phyloP scores from a whole-genome alignment of 92 coral and sea anemone genomes.

The Palythoa caribaeorum region DNA sequence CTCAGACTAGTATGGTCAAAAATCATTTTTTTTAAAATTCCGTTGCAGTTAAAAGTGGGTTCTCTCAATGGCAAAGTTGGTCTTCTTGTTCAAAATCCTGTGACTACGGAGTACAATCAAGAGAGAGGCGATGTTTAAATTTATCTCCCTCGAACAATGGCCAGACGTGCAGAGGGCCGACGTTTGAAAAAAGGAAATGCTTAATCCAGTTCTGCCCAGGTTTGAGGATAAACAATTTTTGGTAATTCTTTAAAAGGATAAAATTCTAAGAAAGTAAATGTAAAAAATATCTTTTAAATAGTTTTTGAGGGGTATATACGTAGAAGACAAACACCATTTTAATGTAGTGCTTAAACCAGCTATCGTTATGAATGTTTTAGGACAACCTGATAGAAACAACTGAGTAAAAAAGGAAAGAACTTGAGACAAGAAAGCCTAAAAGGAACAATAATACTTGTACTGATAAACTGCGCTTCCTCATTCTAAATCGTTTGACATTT shows the following conservation, averaged over 20 bases:
- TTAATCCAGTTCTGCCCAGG: conserved; percentile 46
- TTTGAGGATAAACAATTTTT: not conserved
- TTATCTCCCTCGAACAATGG: not conserved
- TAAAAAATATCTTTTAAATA: not conserved
- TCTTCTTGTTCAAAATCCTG: conserved; percentile 35
- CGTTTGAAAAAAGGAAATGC: conserved; percentile 18
- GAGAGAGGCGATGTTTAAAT: conserved; percentile 8
- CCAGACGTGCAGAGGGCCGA: not conserved
- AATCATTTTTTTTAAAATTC: not conserved
- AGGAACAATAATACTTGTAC: too few relatives aligned
- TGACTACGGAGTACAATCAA: conserved; percentile 26
- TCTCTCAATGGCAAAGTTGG: conserved; percentile 46
- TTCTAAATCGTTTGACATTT: too few relatives aligned
- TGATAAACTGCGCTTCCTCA: too few relatives aligned
- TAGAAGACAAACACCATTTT: not conserved
- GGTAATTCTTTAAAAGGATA: not conserved
- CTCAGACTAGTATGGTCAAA: not conserved
- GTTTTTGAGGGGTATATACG: not conserved
- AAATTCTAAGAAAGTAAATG: not conserved
- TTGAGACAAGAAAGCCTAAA: too few relatives aligned
- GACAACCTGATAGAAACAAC: too few relatives aligned
- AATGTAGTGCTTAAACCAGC: not conserved
- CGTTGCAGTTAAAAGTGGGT: not conserved
- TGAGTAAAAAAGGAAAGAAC: too few relatives aligned
- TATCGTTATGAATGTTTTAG: too few relatives aligned